Base-by-base conservation (phyloP, 1,140 invertebrate species). In the Tetragnatha versicolor region DNA sequence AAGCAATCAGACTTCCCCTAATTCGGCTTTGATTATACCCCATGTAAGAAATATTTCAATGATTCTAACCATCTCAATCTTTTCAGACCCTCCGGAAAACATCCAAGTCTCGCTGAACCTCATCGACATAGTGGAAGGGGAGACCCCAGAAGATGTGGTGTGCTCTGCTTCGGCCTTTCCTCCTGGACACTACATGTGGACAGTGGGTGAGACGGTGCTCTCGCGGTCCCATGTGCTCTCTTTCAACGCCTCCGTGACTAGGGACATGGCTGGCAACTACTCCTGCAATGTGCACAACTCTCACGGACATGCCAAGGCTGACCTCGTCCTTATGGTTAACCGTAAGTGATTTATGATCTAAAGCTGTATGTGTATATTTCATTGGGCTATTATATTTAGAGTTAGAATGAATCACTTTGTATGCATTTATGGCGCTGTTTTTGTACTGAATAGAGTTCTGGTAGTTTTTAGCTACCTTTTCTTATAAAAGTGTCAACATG, bases 81-180 rank as follows among this genome's bases (percentile, higher is more conserved):
- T 86, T 83, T 49, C 87, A 96, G 94, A 93, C 89, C 92, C 94
- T 70, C 94, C 94, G 6, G 92, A 94, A 83, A 91, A 93, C 82
- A 90, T 95, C 81, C 91, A 90, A 0, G 91, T 95, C 3, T 92
- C 91, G 0, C 89, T 90, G 17, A 87, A 87, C 51, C 85, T 89
- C 31, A 89, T 95, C 27, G 90, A 91, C 77, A 92, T 96, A 9
- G 88, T 89, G 25, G 93, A 94, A 84, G 91, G 91, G 75, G 90
- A 91, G 75, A 89, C 91, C 91, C 93, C 12, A 3, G 78, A 81
- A 22, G 90, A 90, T 55, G 90, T 90, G 81, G 90, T 95, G 61
- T 97, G 94, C 83, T 88, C 88, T 81, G 93, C 94, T 2, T 91
- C 89, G 53, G 91, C 91, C 37, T 90, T 90, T 83, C 93, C 93